Evolutionary conservation across 1,140 invertebrate species (phyloP).

Genomic region (Saxidomus purpurata): DNA sequence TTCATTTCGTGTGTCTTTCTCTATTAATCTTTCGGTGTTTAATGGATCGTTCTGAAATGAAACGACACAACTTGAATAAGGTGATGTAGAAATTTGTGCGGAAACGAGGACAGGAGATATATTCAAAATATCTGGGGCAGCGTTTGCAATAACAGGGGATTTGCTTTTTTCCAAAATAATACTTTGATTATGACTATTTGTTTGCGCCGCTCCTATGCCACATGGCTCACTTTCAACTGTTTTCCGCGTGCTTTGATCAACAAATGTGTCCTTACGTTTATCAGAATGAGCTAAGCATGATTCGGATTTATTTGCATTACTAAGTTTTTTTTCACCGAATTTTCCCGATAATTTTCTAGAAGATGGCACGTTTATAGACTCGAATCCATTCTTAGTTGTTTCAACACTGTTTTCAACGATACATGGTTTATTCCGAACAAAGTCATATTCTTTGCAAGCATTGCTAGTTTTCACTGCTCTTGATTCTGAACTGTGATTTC

Average conservation of each 20-base stretch:
- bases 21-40: background rate
- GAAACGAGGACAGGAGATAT: background rate
- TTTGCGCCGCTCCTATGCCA: background rate
- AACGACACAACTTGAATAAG: background rate
- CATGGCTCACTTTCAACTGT: background rate
- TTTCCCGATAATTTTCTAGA: too few relatives aligned
- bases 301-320: background rate
- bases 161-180: slow-evolving; percentile 16
- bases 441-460: background rate
- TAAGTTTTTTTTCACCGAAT: background rate
- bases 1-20: background rate
- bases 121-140: slow-evolving; percentile 22
- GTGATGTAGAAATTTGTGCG: background rate
- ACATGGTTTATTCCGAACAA: too few relatives aligned
- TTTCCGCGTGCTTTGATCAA: too few relatives aligned
- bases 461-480: background rate
- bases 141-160: background rate
- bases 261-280: too few relatives aligned
- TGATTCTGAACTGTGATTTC: too few relatives aligned
- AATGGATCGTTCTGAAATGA: background rate
- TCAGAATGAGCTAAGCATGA: too few relatives aligned
- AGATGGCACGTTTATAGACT: too few relatives aligned
- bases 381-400: too few relatives aligned
- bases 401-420: too few relatives aligned
- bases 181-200: background rate